Conservation (phyloP, 2,888 invertebrate genomes). For the Ypsolopha sequella region DNA sequence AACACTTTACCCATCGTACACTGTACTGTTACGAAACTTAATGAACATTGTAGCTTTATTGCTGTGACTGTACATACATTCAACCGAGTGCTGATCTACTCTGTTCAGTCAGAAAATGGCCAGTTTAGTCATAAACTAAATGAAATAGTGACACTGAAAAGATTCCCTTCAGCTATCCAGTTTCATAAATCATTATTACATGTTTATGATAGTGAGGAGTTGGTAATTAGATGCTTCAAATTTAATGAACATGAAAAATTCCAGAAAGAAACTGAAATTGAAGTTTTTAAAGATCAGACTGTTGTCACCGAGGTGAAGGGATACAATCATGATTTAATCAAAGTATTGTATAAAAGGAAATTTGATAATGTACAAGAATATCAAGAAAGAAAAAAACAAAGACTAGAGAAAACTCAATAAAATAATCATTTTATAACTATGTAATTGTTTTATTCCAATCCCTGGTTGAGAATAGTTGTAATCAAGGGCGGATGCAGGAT, state of each 20-base stretch:
- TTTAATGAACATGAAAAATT: slow-evolving; percentile 25
- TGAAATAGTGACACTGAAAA: slow-evolving; percentile 41
- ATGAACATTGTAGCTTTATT: slow-evolving; percentile 45
- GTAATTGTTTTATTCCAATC: no score
- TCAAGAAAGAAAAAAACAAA: slow-evolving; percentile 79
- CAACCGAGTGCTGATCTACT: slow-evolving; percentile 59
- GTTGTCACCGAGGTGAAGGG: slow-evolving; percentile 11
- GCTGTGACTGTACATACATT: slow-evolving; percentile 65
- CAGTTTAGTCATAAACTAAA: slow-evolving; percentile 31
- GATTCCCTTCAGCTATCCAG: slow-evolving; percentile 52
- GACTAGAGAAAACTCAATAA: slow-evolving; percentile 66
- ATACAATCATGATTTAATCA: slow-evolving; percentile 43
- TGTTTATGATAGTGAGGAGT: slow-evolving; percentile 39
- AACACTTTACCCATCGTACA: slow-evolving; percentile 63
- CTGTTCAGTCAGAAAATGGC: slow-evolving; percentile 27
- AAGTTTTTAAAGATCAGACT: slow-evolving; percentile 29
- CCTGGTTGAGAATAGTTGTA: no score
- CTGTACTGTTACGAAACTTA: slow-evolving; percentile 36
- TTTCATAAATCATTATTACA: slow-evolving; percentile 38
- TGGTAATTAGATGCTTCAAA: slow-evolving; percentile 36
- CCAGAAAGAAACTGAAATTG: slow-evolving; percentile 21
- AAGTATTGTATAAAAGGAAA: slow-evolving; percentile 80
- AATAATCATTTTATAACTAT: neutral
- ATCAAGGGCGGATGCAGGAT: no score
- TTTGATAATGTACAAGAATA: slow-evolving; percentile 87